phyloP scores from a whole-genome alignment of 2,888 invertebrate species.

The Stomorhina lunata region DNA sequence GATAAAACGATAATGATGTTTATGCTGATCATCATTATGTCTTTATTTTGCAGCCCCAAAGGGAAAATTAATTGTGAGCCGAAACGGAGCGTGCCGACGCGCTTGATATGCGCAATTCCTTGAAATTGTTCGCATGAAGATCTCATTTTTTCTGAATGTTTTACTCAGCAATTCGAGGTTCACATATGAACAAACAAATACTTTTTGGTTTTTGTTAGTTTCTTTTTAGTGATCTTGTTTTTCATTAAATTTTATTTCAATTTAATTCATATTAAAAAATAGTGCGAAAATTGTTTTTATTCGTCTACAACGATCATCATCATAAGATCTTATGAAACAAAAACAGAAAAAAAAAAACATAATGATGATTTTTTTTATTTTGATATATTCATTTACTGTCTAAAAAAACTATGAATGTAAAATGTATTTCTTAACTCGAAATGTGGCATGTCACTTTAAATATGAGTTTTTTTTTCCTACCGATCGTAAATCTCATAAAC shows the following conservation, averaged over 20 bases:
- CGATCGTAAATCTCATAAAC: slow-evolving; percentile 59
- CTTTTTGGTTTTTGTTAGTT: slow-evolving; percentile 30
- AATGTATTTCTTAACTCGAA: neutral
- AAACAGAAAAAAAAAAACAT: neutral
- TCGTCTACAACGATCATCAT: neutral
- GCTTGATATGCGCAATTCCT: slow-evolving; percentile 79
- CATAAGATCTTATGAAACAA: neutral
- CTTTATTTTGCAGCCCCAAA: slow-evolving; percentile 62
- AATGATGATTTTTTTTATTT: slow-evolving; percentile 5
- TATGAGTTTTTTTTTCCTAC: neutral
- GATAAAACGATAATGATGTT: slow-evolving; percentile 11
- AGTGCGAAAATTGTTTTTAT: slow-evolving; percentile 56
- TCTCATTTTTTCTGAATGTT: slow-evolving; percentile 49
- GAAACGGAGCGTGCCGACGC: slow-evolving; percentile 79
- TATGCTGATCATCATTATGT: slow-evolving; percentile 54
- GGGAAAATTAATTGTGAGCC: slow-evolving; percentile 77
- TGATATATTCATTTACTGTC: slow-evolving; percentile 44
- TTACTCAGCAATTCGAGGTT: too few species aligned
- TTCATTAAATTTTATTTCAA: slow-evolving; percentile 32
- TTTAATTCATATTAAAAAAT: slow-evolving; percentile 61
- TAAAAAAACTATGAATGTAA: slow-evolving; percentile 48
- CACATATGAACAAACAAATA: too few species aligned
- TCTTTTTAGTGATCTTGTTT: slow-evolving; percentile 4
- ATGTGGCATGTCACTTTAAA: slow-evolving; percentile 22
- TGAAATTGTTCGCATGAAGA: slow-evolving; percentile 78